Evolutionary conservation across 2,888 invertebrate species (phyloP), one percentile per base, ranked within the genome.

Genomic region (Andrena camellia): DNA sequence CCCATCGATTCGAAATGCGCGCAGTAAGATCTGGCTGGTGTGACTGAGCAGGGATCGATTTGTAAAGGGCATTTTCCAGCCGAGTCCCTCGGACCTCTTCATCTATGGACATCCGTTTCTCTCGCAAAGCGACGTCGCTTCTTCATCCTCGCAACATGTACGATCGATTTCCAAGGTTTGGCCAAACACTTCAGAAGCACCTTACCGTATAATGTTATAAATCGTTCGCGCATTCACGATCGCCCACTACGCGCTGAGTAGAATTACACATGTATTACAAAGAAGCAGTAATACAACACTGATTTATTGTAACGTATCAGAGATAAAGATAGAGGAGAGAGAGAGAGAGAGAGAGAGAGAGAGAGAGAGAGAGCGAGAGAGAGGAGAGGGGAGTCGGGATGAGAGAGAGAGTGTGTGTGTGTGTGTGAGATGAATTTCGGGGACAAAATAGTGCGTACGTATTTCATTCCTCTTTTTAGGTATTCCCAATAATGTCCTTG

Each of bases 231-330:
- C 79, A 81, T 79, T 87, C 86, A 88, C 85, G 76, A 87, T 88
- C 88, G 90, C 64, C 72, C 81, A 83, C 86, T 88, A 90, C 85
- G 88, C 89, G 76, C 87, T 81, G 79, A 88, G 87, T 91, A 86
- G 83, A 88, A 85, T 86, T 85, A 86, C 83, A 84, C 83, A 86
- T 86, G 85, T 87, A 92, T 92, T 92, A 92, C 92, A 93, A 93
- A 91, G 91, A 93, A 93, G 93, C 92, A 91, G 92, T 93, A 93
- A 93, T 92, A 93, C 92, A 92, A 93, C 92, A 92, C 91, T 93
- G 89, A 92, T 92, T 91, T 92, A 91, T 91, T 84, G 89, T 93
- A 93, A 92, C 91, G 89, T 92, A 93, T 92, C 91, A 68, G 75
- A 88, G 81, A 83, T 78, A 81, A 81, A 85, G 84, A 79, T 68